phyloP scores from a whole-genome alignment of 2,113 vertebrate genomes.

The Lampris megalopsis region DNA sequence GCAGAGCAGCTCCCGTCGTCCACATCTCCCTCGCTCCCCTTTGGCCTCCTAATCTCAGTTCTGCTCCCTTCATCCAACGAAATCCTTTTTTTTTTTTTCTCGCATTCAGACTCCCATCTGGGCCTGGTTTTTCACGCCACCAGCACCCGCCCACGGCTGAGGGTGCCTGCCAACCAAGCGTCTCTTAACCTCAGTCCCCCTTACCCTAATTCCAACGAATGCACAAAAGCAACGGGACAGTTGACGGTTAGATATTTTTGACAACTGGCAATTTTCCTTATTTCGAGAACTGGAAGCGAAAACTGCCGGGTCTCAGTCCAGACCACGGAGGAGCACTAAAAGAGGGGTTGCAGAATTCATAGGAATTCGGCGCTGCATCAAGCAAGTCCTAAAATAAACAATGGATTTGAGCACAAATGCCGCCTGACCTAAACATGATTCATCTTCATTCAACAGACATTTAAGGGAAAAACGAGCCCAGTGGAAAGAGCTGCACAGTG shows the following conservation, averaged over 20 bases:
- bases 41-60: constrained; percentile 48
- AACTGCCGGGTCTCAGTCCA: constrained; percentile 26
- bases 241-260: constrained; percentile 38
- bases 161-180: constrained; percentile 27
- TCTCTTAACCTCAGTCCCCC: constrained; percentile 36
- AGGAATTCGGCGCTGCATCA: constrained; percentile 24
- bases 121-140: constrained; percentile 24
- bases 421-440: constrained; percentile 35
- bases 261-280: constrained; percentile 61
- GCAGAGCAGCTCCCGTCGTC: constrained; percentile 42
- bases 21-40: constrained; percentile 29
- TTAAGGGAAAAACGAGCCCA: constrained; percentile 23
- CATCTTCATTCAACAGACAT: constrained; percentile 41
- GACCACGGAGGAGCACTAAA: constrained; percentile 47
- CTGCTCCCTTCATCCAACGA: constrained; percentile 14
- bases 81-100: constrained; percentile 31
- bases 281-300: constrained; percentile 32
- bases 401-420: constrained; percentile 15
- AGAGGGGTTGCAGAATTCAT: constrained; percentile 39
- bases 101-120: constrained; percentile 6
- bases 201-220: constrained; percentile 23
- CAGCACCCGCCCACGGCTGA: constrained; percentile 23
- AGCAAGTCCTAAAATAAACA: constrained; percentile 52
- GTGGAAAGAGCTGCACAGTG: constrained; percentile 17
- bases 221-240: constrained; percentile 24